Percentiles rank a stretch among this genome's conserved stretches.
phyloP scores from a whole-genome alignment of 2,113 vertebrate genomes.

The Prinia subflava region DNA sequence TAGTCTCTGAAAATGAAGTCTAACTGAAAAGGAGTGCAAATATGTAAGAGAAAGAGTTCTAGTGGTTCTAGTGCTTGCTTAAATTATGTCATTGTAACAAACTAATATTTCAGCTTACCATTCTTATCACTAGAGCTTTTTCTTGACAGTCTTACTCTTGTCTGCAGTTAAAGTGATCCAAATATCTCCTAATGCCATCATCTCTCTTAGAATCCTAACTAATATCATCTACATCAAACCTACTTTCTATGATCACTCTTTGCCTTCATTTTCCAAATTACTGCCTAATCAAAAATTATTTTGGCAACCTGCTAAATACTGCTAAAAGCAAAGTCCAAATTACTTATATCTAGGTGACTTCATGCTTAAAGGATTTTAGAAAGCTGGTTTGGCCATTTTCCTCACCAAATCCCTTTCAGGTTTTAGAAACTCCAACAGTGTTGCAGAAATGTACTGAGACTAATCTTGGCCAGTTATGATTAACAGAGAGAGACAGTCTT shows the following conservation, averaged over 20 bases:
- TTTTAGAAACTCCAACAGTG: background rate
- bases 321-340: background rate
- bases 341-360: background rate
- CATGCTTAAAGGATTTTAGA: background rate
- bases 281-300: background rate
- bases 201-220: background rate
- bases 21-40: background rate
- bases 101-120: background rate
- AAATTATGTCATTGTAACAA: background rate
- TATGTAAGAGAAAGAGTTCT: background rate
- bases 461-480: background rate
- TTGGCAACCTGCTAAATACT: background rate
- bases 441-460: background rate
- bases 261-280: background rate
- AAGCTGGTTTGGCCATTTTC: background rate
- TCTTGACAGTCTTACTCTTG: background rate
- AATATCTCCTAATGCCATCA: background rate
- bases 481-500: background rate
- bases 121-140: background rate
- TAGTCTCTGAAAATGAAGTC: background rate
- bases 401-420: background rate
- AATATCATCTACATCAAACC: background rate
- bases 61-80: background rate
- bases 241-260: background rate
- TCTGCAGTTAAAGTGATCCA: background rate